Conservation (phyloP, 2,888 invertebrate species). For the Aphodius granarius region DNA sequence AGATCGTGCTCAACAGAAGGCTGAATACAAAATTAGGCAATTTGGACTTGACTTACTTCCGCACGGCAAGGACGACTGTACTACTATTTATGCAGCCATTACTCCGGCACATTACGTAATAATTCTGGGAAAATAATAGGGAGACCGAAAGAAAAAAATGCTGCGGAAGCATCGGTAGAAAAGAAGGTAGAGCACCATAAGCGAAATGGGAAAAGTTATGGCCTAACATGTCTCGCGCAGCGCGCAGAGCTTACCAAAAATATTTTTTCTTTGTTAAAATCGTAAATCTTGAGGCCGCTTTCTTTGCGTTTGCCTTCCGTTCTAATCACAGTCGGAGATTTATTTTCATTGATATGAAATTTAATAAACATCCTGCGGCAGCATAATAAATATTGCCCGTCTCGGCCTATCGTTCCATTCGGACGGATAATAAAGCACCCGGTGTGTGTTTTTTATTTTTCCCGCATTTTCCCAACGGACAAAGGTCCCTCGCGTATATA, state of each 20-base stretch:
- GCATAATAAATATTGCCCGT: background rate
- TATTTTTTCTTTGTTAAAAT: conserved; percentile 8
- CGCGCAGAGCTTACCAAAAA: conserved; percentile 8
- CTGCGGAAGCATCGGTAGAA: conserved; percentile 10
- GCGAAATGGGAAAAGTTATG: conserved; percentile 7
- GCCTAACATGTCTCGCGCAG: conserved; percentile 4
- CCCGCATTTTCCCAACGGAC: background rate
- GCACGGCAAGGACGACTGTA: conserved; percentile 8
- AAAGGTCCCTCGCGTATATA: background rate
- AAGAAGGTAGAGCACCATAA: conserved; percentile 8
- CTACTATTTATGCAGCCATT: conserved; percentile 9
- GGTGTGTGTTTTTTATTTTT: background rate
- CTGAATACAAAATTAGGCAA: conserved; percentile 11
- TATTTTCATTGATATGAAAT: background rate
- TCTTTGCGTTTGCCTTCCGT: background rate
- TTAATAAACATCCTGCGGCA: background rate
- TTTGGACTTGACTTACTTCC: conserved; percentile 5
- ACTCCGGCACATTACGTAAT: conserved; percentile 9
- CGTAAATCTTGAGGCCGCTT: conserved; percentile 3
- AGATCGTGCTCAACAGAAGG: background rate
- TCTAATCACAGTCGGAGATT: background rate
- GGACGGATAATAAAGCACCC: background rate
- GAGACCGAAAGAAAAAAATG: background rate
- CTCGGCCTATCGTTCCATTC: background rate
- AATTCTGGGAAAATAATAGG: background rate